Conservation (phyloP, 2,113 vertebrate species). For the Corapipo altera region DNA sequence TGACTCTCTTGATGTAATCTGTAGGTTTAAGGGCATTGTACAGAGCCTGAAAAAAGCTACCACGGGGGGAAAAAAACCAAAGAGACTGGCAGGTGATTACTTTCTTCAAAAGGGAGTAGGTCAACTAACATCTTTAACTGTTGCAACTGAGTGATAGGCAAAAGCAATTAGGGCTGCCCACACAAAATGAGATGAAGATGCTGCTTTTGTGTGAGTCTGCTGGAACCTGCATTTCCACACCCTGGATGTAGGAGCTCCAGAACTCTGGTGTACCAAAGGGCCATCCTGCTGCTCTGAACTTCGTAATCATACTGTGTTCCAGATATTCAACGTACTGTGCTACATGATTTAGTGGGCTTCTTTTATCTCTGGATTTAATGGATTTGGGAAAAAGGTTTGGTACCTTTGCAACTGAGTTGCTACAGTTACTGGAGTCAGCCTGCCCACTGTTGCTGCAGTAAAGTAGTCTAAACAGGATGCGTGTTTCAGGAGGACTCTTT, state of each 20-base stretch:
- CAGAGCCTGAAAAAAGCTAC: neutral
- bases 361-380: neutral
- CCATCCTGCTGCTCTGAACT: neutral
- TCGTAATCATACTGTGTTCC: fast-evolving
- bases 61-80: neutral
- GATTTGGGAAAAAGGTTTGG: neutral
- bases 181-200: neutral
- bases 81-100: neutral
- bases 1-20: neutral
- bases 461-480: neutral
- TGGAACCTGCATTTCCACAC: neutral
- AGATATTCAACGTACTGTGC: neutral
- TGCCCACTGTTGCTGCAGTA: neutral
- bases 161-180: neutral
- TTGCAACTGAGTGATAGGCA: neutral
- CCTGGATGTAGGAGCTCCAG: neutral
- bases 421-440: neutral
- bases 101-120: neutral
- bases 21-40: neutral
- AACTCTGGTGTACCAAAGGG: neutral
- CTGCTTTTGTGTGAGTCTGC: neutral
- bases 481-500: neutral
- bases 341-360: neutral
- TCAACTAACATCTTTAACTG: neutral
- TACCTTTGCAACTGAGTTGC: neutral